Conservation (phyloP, 2,797 vertebrate species). For the Podargus strigoides region DNA sequence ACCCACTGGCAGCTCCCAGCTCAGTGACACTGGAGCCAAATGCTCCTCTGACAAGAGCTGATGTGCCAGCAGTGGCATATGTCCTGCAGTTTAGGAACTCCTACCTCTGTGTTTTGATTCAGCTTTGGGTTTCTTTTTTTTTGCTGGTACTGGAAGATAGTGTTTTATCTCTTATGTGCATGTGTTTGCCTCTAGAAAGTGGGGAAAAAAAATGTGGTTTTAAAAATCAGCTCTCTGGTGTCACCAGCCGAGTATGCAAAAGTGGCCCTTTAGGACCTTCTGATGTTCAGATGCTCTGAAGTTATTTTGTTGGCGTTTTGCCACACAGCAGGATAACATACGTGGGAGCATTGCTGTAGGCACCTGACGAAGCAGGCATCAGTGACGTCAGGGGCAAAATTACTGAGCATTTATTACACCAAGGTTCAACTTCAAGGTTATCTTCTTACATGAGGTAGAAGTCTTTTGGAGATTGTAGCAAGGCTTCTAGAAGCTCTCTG, state of each 20-base stretch:
- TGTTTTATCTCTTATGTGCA: not conserved
- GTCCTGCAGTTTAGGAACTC: not conserved
- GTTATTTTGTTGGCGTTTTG: not conserved
- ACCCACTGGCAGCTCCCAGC: not conserved
- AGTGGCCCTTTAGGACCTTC: not conserved
- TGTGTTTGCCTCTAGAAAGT: not conserved
- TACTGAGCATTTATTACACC: not conserved
- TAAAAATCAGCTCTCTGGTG: not conserved
- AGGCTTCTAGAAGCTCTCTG: not conserved
- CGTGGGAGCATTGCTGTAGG: not conserved
- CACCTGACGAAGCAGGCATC: not conserved
- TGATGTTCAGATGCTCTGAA: not conserved
- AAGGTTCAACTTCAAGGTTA: not conserved
- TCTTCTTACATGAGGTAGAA: not conserved
- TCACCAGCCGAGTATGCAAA: not conserved
- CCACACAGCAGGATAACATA: not conserved
- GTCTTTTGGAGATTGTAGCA: not conserved
- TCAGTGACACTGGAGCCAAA: not conserved
- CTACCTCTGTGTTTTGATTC: not conserved
- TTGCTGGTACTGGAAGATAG: not conserved
- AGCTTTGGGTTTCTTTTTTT: not conserved
- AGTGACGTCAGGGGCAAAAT: not conserved
- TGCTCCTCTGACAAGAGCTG: not conserved
- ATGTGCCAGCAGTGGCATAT: not conserved
- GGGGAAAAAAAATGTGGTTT: not conserved